These are phyloP conservation scores for Lepidurus arcticus DNA, from an alignment of 1,140 invertebrate genomes.

Conservation along the genomic window DNA sequence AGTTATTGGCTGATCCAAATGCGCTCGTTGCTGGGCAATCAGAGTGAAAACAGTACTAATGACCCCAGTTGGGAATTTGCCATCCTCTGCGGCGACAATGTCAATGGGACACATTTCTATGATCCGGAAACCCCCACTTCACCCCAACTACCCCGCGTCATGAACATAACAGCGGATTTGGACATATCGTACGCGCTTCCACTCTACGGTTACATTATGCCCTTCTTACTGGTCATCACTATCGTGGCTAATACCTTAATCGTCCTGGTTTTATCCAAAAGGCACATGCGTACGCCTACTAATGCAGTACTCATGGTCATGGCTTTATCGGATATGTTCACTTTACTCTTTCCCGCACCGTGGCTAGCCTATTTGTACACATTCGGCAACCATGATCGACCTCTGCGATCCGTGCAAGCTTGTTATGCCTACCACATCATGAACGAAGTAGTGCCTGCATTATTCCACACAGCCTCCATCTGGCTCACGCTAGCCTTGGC, in stretches of 20 bases:
- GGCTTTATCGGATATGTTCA: conserved; percentile 89
- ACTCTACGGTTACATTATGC: conserved; percentile 69
- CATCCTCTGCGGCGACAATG: background rate
- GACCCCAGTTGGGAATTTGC: background rate
- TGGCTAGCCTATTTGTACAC: conserved; percentile 76
- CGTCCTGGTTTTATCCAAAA: conserved; percentile 59
- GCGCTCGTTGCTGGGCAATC: background rate
- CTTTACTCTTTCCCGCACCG: conserved; percentile 77
- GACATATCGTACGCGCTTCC: conserved; percentile 59
- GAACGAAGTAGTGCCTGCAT: conserved; percentile 70
- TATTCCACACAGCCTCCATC: conserved; percentile 87
- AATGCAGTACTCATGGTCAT: conserved; percentile 68
- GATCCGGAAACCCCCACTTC: background rate
- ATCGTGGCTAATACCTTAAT: conserved; percentile 86
- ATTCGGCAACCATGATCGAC: conserved; percentile 71
- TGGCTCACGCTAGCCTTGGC: conserved; percentile 83
- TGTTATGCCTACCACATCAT: conserved; percentile 73
- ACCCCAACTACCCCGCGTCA: background rate
- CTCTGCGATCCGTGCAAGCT: conserved; percentile 60
- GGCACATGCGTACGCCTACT: conserved; percentile 61
- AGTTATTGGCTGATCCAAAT: background rate
- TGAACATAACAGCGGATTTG: conserved; percentile 59
- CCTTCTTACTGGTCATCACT: conserved; percentile 76
- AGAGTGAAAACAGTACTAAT: background rate
- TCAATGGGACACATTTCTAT: background rate